These are phyloP conservation scores for Sitobion miscanthi DNA, from an alignment of 1,140 invertebrate species.

Conservation along the genomic window DNA sequence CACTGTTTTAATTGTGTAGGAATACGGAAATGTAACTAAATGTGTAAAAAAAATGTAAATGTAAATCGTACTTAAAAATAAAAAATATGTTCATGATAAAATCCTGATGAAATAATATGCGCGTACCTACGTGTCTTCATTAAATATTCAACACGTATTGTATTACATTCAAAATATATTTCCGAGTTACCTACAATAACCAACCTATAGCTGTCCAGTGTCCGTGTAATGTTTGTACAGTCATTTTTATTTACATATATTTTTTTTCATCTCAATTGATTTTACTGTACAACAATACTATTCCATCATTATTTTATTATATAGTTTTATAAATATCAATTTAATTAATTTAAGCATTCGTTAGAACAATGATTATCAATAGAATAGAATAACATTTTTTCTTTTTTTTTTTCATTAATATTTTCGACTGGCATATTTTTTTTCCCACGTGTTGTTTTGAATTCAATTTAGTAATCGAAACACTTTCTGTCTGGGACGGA, in stretches of 20 bases:
- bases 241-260: background rate
- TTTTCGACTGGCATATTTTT: background rate
- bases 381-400: background rate
- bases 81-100: background rate
- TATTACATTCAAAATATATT: background rate
- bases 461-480: conserved; percentile 27
- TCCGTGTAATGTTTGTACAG: background rate
- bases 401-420: background rate
- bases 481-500: background rate
- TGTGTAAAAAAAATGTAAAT: background rate
- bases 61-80: background rate
- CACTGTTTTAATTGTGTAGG: background rate
- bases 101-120: background rate
- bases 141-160: background rate
- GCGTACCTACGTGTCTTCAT: background rate
- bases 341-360: background rate
- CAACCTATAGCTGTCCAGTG: background rate
- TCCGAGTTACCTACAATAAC: background rate
- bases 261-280: background rate
- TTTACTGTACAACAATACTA: background rate
- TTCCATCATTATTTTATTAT: background rate
- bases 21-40: background rate
- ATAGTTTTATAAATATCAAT: background rate
- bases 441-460: background rate
- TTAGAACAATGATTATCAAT: background rate